phyloP scores from a whole-genome alignment of 2,113 vertebrate species.

The Miniopterus natalensis region DNA sequence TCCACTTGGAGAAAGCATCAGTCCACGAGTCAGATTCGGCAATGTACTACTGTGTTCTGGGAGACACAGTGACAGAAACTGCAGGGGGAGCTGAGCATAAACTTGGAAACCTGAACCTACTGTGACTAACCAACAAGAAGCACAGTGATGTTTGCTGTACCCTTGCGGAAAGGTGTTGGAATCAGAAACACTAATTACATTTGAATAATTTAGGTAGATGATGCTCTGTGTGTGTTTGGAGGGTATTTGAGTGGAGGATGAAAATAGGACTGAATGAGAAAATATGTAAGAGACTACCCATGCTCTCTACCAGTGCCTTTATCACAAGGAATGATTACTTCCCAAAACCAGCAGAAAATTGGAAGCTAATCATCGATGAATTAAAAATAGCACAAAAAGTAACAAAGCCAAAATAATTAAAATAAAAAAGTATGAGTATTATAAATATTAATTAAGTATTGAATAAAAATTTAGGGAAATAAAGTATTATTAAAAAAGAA shows the following conservation, averaged over 20 bases:
- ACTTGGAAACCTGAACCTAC: not conserved
- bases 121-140: not conserved
- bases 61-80: conserved; percentile 58
- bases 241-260: not conserved
- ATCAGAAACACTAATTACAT: not conserved
- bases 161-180: not conserved
- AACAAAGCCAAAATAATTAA: not conserved
- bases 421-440: not conserved
- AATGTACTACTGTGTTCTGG: conserved; percentile 67
- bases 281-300: not conserved
- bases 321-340: not conserved
- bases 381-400: not conserved
- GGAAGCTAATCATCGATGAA: not conserved
- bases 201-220: not conserved
- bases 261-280: not conserved
- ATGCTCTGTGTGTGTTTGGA: not conserved
- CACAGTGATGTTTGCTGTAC: accelerated
- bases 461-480: not conserved
- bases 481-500: not conserved
- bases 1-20: conserved; percentile 67
- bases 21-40: conserved; percentile 42
- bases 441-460: not conserved
- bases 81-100: conserved; percentile 52
- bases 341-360: not conserved
- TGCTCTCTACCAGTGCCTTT: not conserved